These are phyloP conservation scores for Gobionotothen gibberifrons DNA, from an alignment of 2,797 vertebrate genomes.

Conservation along the genomic window DNA sequence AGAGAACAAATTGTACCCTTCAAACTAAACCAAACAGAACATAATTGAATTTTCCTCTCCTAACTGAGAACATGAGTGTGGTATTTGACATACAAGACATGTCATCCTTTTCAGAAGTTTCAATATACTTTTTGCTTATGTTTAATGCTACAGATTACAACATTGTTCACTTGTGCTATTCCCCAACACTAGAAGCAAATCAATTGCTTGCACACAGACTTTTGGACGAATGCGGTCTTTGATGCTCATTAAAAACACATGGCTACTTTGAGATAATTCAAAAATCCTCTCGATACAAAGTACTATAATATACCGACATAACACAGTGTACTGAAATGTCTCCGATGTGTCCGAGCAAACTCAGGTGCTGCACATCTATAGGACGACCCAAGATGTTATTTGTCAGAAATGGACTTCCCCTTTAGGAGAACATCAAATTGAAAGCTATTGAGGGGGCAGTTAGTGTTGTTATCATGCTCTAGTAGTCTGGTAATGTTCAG, in stretches of 20 bases:
- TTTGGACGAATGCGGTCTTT: slow-evolving; percentile 34
- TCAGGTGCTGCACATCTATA: not conserved
- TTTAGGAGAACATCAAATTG: slow-evolving; percentile 27
- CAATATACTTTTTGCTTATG: slow-evolving; percentile 7
- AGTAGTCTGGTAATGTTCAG: slow-evolving; percentile 70
- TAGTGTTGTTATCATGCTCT: slow-evolving; percentile 34
- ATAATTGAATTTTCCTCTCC: slow-evolving; percentile 22
- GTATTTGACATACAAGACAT: slow-evolving; percentile 23
- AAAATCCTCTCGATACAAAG: slow-evolving; percentile 8
- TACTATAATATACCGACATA: not conserved
- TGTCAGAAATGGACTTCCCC: slow-evolving; percentile 1
- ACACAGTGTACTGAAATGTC: not conserved
- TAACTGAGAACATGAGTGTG: slow-evolving; percentile 38
- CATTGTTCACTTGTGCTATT: slow-evolving; percentile 9
- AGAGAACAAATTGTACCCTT: slow-evolving; percentile 56
- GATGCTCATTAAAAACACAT: slow-evolving; percentile 49
- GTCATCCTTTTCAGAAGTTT: slow-evolving; percentile 1
- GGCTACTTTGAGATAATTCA: slow-evolving; percentile 19
- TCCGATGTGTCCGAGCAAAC: not conserved
- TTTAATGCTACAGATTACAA: slow-evolving; percentile 20
- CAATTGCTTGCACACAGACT: slow-evolving; percentile 21
- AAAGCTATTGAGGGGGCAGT: slow-evolving; percentile 3
- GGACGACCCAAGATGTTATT: slow-evolving; percentile 1
- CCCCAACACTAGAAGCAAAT: slow-evolving; percentile 4
- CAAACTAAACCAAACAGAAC: slow-evolving; percentile 51